These are phyloP conservation scores for Cheilosia urbana DNA, from an alignment of 2,888 invertebrate species.

Conservation along the genomic window DNA sequence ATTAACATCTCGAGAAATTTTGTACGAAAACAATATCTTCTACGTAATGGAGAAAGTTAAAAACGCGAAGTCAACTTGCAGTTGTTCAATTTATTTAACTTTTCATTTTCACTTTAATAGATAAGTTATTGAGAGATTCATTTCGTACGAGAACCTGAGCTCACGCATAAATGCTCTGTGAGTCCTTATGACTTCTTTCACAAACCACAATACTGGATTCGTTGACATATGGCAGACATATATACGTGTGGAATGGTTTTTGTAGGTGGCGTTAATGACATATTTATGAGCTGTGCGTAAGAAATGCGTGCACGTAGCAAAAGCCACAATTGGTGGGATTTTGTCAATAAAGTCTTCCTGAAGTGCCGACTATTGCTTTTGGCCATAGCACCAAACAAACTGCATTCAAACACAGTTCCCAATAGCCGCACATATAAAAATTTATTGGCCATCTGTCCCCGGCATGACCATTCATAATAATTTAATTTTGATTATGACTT, in stretches of 20 bases:
- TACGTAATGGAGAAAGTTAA: too few relatives aligned
- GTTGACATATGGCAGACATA: slow-evolving; percentile 36
- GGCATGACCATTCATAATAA: too few relatives aligned
- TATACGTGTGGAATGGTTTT: slow-evolving; percentile 29
- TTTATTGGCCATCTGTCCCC: too few relatives aligned
- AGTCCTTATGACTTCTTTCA: neutral
- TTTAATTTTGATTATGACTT: too few relatives aligned
- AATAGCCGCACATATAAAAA: too few relatives aligned
- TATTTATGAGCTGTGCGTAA: slow-evolving; percentile 30
- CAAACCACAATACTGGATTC: slow-evolving; percentile 14
- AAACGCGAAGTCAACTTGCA: too few relatives aligned
- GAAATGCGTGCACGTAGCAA: slow-evolving; percentile 42
- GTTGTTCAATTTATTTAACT: too few relatives aligned
- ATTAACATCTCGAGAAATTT: too few relatives aligned
- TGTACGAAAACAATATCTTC: too few relatives aligned
- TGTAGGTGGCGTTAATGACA: slow-evolving; percentile 52
- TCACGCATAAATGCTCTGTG: neutral
- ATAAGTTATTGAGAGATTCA: too few relatives aligned
- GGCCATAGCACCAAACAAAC: too few relatives aligned
- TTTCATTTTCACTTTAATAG: too few relatives aligned
- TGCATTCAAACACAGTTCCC: neutral
- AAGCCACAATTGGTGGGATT: neutral
- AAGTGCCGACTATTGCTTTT: neutral
- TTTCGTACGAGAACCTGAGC: slow-evolving; percentile 3
- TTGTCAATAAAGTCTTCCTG: neutral